These are phyloP conservation scores for Drosophila aff. DNA, from an alignment of 1,140 invertebrate genomes.

Conservation along the genomic window DNA sequence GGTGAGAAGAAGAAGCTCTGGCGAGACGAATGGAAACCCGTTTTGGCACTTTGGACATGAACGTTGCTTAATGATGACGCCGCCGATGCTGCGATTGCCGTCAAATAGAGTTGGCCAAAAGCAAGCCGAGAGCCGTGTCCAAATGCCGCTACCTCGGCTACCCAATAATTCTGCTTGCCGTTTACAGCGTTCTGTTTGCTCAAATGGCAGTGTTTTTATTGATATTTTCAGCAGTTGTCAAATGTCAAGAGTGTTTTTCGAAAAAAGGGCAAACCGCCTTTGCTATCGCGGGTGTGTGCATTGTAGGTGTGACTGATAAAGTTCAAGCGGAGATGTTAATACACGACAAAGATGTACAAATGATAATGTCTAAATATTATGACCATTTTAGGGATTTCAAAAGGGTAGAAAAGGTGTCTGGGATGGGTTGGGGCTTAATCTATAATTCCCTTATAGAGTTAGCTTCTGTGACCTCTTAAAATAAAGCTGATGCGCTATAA, in stretches of 20 bases:
- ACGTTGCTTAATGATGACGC: conserved; percentile 53
- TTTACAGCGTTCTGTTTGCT: conserved; percentile 34
- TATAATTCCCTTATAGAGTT: background rate
- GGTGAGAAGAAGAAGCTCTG: conserved; percentile 59
- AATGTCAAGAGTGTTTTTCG: conserved; percentile 56
- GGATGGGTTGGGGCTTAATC: too few species aligned
- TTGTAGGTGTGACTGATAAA: conserved; percentile 31
- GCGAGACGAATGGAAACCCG: conserved; percentile 50
- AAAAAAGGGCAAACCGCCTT: conserved; percentile 51
- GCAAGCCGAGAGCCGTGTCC: conserved; percentile 51
- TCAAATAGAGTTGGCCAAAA: conserved; percentile 73
- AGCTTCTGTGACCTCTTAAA: background rate
- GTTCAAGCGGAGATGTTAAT: conserved; percentile 9
- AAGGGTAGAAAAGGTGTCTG: background rate
- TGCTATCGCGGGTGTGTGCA: background rate
- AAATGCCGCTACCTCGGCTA: conserved; percentile 58
- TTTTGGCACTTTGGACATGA: conserved; percentile 58
- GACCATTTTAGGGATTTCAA: background rate
- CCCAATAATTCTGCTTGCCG: conserved; percentile 57
- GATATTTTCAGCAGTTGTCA: conserved; percentile 55
- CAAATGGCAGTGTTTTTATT: conserved; percentile 59
- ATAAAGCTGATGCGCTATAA: too few species aligned
- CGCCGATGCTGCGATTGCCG: conserved; percentile 42
- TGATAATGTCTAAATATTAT: conserved; percentile 13
- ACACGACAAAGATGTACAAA: conserved; percentile 2